Conservation (phyloP, 2,113 vertebrate species). For the Ursus arctos region DNA sequence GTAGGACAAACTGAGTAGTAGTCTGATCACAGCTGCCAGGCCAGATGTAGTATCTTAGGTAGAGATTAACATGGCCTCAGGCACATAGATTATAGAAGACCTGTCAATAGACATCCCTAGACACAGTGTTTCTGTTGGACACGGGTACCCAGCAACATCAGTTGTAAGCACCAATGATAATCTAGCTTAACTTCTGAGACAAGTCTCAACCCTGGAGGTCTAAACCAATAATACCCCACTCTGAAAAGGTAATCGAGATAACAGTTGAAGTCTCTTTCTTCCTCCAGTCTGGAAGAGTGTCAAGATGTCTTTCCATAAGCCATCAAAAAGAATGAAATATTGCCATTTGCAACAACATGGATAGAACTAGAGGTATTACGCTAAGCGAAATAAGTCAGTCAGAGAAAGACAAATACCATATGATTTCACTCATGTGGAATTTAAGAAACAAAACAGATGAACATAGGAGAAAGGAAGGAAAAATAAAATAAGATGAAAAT, state of each 20-base stretch:
- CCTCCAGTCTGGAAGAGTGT: constrained; percentile 77
- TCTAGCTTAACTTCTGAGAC: constrained; percentile 88
- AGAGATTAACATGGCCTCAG: not conserved
- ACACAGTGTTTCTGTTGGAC: constrained; percentile 92
- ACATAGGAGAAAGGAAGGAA: not conserved
- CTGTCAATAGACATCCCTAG: constrained; percentile 95
- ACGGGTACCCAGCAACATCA: constrained; percentile 96
- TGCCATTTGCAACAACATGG: not conserved
- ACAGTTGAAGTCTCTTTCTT: constrained; percentile 90
- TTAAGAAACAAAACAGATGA: not conserved
- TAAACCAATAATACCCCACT: constrained; percentile 81
- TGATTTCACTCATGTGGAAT: not conserved
- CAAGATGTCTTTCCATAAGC: constrained; percentile 78
- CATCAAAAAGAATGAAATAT: not conserved
- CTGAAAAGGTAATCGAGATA: constrained; percentile 87
- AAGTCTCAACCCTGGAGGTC: constrained; percentile 77
- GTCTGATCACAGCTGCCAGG: not conserved
- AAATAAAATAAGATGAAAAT: not conserved
- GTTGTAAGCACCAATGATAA: constrained; percentile 98
- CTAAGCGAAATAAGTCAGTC: not conserved
- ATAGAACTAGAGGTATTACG: not conserved
- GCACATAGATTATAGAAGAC: constrained; percentile 92
- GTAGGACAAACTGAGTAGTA: not conserved
- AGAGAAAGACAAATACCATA: not conserved
- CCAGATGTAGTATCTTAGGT: not conserved